Evolutionary conservation across 2,797 vertebrate species (phyloP).

Genomic region (Anguilla obscura): DNA sequence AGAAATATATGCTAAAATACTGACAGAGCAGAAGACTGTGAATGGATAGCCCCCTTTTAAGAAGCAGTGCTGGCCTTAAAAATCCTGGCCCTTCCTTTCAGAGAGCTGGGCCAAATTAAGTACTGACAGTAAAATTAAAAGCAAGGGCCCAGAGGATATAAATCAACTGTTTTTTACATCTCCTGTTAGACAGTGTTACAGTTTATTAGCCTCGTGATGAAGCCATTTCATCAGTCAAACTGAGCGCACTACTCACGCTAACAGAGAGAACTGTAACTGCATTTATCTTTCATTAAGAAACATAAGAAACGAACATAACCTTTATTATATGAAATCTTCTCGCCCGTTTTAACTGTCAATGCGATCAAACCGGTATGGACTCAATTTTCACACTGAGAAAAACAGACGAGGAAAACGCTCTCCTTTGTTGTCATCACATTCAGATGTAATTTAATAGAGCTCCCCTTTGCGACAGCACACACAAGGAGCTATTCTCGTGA

Average conservation of each 20-base stretch:
- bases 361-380: not conserved
- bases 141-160: conserved; percentile 13
- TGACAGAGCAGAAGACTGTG: not conserved
- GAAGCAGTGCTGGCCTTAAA: not conserved
- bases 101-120: not conserved
- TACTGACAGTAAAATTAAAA: conserved; percentile 11
- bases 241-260: not conserved
- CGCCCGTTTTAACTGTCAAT: not conserved
- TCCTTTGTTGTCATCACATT: not conserved
- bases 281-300: not conserved
- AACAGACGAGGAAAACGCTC: not conserved
- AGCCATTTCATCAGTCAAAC: conserved; percentile 9
- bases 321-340: not conserved
- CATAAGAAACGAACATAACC: not conserved
- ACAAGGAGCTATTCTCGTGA: not conserved
- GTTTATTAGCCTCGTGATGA: conserved; percentile 28
- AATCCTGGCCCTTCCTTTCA: not conserved
- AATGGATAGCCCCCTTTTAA: not conserved
- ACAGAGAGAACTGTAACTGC: not conserved
- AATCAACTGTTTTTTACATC: not conserved
- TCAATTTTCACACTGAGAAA: not conserved
- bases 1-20: not conserved
- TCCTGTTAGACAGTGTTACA: not conserved
- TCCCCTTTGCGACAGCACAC: not conserved
- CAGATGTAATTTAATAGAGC: not conserved